Evolutionary conservation across 2,888 invertebrate genomes (phyloP), one percentile per base, ranked within the genome.

Genomic region (Volucella bombylans): DNA sequence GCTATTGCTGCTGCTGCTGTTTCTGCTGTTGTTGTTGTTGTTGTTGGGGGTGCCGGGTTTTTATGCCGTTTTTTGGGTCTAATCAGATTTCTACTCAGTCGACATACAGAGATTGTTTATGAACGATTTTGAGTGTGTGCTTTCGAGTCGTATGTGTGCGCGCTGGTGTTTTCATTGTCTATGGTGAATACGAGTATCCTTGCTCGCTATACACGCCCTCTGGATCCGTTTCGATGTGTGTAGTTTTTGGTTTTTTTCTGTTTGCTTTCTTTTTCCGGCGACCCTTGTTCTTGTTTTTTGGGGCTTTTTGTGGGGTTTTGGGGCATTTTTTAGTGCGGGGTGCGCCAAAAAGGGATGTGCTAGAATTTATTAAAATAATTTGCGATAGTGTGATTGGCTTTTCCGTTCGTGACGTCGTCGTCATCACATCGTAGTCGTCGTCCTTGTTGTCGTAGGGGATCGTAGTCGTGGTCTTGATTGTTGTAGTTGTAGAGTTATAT

Each of bases 311-410:
- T 82, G 86, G 69, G 68, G 72, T 83, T 87, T 88, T 80, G 87
- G 87, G 72, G 82, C 72, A 74, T 87, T 87, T 89, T 89, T 88
- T 89, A 87, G 88, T 88, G 87, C 87, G 88, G 88, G 87, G 87
- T 87, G 88, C 87, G 82, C 86, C 86, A 73, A 87, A 87, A 85
- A 88, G 87, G 88, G 87, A 87, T 90, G 91, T 90, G 90, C 90
- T 91, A 91, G 90, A 89, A 90, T 90, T 88, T 91, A 90, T 91
- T 91, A 90, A 89, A 91, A 90, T 89, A 89, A 89, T 90, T 90
- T 91, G 90, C 90, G 90, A 90, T 91, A 91, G 91, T 91, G 90
- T 91, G 91, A 91, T 91, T 91, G 90, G 90, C 91, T 89, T 91
- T 89, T 83, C 83, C 83, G 83, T 79, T 79, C 74, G 73, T 83